Percentiles rank a stretch among this genome's conserved stretches.
Conservation (phyloP, 2,888 invertebrate species). For the Caenorhabditis doughertyi region DNA sequence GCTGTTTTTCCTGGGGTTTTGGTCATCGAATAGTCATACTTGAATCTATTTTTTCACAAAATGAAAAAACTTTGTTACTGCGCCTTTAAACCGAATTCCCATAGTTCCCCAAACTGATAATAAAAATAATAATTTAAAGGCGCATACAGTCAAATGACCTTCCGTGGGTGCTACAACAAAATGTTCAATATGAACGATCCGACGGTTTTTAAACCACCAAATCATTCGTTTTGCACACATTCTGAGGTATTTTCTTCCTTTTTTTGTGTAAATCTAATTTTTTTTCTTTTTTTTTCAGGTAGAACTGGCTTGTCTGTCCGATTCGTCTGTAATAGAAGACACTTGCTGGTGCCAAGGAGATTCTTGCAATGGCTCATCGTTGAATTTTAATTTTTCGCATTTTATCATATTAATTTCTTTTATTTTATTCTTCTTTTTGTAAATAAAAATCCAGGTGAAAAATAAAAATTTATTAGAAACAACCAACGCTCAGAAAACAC, state of each 20-base stretch:
- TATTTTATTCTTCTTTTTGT: not conserved
- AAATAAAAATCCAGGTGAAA: not conserved
- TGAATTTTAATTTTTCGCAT: not conserved
- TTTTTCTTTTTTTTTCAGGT: conserved; percentile 57
- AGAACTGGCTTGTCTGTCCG: conserved; percentile 68
- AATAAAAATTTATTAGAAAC: not conserved
- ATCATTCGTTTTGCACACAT: conserved; percentile 72
- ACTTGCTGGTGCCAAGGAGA: conserved; percentile 75
- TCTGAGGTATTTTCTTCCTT: conserved; percentile 57
- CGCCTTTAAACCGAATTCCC: too few species aligned
- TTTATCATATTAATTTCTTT: not conserved
- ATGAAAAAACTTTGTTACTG: too few species aligned
- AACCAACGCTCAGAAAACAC: not conserved
- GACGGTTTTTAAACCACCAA: conserved; percentile 67
- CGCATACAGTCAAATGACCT: conserved; percentile 77
- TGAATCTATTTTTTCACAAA: too few species aligned
- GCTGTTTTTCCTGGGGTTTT: too few species aligned
- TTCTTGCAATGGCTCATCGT: conserved; percentile 64
- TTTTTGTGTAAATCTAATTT: not conserved
- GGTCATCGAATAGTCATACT: too few species aligned
- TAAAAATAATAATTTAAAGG: conserved; percentile 57
- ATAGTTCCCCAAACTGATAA: not conserved
- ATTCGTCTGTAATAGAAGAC: conserved; percentile 68
- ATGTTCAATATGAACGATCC: conserved; percentile 72
- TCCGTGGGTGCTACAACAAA: conserved; percentile 78